Evolutionary conservation across 2,797 vertebrate species (phyloP), one percentile per base, ranked within the genome.

Genomic region (Sitta carolinensis): DNA sequence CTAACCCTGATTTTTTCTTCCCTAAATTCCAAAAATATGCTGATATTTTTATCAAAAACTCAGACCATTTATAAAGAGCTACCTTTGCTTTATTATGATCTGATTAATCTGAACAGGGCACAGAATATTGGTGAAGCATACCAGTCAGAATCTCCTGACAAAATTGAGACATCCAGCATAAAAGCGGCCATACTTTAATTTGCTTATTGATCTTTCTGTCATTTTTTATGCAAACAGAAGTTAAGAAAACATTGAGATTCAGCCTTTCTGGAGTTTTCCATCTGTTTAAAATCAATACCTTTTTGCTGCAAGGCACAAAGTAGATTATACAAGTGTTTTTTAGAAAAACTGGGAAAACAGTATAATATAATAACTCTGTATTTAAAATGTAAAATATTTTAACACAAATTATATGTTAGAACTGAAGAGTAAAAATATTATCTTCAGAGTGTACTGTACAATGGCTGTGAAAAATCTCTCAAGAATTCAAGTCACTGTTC

Each of bases 201-300:
- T 77, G 52, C 7, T 81, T 51, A 47, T 27, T 78, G 16, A 36
- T 75, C 4, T 82, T 92, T 87, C 82, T 64, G 50, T 80, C 68
- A 45, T 83, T 66, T 57, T 40, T 62, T 21, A 85, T 45, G 61
- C 10, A 88, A 91, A 74, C 15, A 90, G 42, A 95, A 92, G n/a
- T 75, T 12, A 13, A 48, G 62, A 82, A 64, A 62, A n/a, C 36
- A 78, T n/a, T 92, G 50, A 93, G 70, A 80, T 81, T 32, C 26
- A 94, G 4, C 42, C 17, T 80, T 88, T 82, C 64, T 78, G 30
- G 32, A 84, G 19, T 80, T 93, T 95, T 94, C 51, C 66, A 52
- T 86, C 30, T 62, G 13, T 68, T 92, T 95, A 70, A 95, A 95
- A 96, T 96, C 96, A 94, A 43, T 95, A 87, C 62, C 8, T 88